A percentile compares a stretch with the other conserved stretches of the same genome.
Evolutionary conservation across 1,140 invertebrate species (phyloP).

Genomic region (Pseudomyrmex gracilis): DNA sequence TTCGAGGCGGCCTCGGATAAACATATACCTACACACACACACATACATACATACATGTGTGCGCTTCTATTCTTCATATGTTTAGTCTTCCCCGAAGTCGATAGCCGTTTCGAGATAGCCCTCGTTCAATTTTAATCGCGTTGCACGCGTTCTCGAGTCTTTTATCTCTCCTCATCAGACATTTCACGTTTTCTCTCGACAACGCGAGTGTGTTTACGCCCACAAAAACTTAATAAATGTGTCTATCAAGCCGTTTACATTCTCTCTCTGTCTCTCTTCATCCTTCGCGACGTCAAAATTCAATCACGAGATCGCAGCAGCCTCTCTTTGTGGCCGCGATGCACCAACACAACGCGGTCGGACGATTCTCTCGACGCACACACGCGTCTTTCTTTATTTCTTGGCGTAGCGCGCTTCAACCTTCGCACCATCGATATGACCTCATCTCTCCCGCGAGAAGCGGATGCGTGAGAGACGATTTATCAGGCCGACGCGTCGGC

Average conservation of each 20-base stretch:
- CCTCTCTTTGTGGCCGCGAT: slow-evolving; percentile 28
- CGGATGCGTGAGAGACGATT: slow-evolving; percentile 64
- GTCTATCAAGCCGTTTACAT: not conserved
- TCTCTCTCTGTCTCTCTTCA: not conserved
- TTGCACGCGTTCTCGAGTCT: not conserved
- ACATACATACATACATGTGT: too few species aligned
- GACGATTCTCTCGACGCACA: slow-evolving; percentile 16
- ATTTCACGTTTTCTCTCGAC: not conserved
- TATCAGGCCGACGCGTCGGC: slow-evolving; percentile 53
- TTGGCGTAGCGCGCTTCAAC: slow-evolving; percentile 30
- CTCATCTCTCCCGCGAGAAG: slow-evolving; percentile 53
- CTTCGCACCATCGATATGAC: slow-evolving; percentile 51
- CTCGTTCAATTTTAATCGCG: not conserved
- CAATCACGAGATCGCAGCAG: slow-evolving; percentile 39
- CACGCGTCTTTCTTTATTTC: not conserved
- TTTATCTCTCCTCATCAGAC: too few species aligned
- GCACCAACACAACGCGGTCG: not conserved
- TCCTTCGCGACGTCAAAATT: slow-evolving; percentile 39
- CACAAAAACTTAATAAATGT: slow-evolving; percentile 24
- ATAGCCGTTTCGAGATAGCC: not conserved
- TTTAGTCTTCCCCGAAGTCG: not conserved
- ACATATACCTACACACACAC: not conserved
- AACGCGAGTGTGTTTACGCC: not conserved
- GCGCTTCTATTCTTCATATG: not conserved
- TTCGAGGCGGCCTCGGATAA: not conserved